Evolutionary conservation across 2,888 invertebrate species (phyloP).

Genomic region (Hecatera dysodea): DNA sequence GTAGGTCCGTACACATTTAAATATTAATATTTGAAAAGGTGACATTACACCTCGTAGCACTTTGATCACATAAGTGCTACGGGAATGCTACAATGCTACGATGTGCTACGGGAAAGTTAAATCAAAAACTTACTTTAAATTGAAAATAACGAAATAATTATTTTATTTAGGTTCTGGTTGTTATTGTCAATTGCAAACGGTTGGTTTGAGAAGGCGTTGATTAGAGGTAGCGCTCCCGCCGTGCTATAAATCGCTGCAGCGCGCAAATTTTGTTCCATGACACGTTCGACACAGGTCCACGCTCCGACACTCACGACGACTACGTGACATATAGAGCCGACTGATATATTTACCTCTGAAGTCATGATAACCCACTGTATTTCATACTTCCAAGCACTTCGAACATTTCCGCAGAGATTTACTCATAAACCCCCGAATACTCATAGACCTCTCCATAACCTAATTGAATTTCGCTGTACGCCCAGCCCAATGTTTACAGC

Average conservation of each 20-base stretch:
- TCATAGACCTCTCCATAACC: conserved; percentile 54
- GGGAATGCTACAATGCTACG: neutral
- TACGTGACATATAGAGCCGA: conserved; percentile 43
- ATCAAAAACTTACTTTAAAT: neutral
- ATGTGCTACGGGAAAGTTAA: neutral
- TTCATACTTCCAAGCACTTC: conserved; percentile 51
- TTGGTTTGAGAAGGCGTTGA: conserved; percentile 46
- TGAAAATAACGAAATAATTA: neutral
- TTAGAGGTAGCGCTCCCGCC: conserved; percentile 35
- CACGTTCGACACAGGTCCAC: conserved; percentile 57
- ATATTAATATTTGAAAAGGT: neutral
- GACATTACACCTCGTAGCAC: neutral
- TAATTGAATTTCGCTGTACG: conserved; percentile 56
- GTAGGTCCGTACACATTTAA: too few relatives aligned
- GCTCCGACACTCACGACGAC: conserved; percentile 32
- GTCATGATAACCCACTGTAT: conserved; percentile 44
- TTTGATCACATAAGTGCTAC: neutral
- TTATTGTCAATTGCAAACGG: conserved; percentile 44
- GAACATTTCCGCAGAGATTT: conserved; percentile 55
- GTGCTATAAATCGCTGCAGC: conserved; percentile 55
- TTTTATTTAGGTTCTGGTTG: conserved; percentile 20
- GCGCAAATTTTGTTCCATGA: conserved; percentile 64
- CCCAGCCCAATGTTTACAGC: conserved; percentile 29
- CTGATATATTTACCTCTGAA: conserved; percentile 37
- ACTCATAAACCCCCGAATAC: conserved; percentile 51